These are phyloP conservation scores for Sebastes oblongus DNA, from an alignment of 2,797 vertebrate genomes.

Conservation along the genomic window DNA sequence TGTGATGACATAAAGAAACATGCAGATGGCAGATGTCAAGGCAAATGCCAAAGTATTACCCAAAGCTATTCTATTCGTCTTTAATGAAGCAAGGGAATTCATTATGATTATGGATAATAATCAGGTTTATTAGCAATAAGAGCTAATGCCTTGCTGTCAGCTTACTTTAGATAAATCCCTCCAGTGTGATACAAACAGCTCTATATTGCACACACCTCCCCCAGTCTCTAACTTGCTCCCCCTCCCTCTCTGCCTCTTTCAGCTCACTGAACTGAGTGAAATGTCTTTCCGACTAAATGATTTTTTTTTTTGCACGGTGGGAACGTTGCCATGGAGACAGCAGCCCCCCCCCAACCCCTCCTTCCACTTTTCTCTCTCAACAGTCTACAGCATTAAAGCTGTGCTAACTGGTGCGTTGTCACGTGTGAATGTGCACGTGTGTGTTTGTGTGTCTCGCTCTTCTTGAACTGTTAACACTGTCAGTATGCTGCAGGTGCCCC, in stretches of 20 bases:
- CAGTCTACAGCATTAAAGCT: slow-evolving; percentile 57
- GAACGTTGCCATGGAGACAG: slow-evolving; percentile 85
- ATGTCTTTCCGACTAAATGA: slow-evolving; percentile 84
- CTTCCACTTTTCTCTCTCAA: slow-evolving; percentile 39
- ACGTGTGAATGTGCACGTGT: slow-evolving; percentile 15
- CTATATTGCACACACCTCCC: slow-evolving; percentile 46
- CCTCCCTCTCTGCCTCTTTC: slow-evolving; percentile 72
- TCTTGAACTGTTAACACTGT: slow-evolving; percentile 52
- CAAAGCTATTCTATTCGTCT: slow-evolving; percentile 35
- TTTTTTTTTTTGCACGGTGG: slow-evolving; percentile 78
- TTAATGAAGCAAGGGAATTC: slow-evolving; percentile 42
- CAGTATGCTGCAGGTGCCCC: slow-evolving; percentile 63
- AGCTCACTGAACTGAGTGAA: slow-evolving; percentile 83
- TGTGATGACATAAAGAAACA: background rate
- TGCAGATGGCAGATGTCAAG: background rate
- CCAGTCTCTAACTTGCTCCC: slow-evolving; percentile 41
- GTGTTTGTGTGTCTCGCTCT: slow-evolving; percentile 22
- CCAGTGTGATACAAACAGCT: slow-evolving; percentile 62
- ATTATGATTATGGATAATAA: slow-evolving; percentile 51
- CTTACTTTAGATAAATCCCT: slow-evolving; percentile 55
- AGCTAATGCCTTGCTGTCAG: slow-evolving; percentile 51
- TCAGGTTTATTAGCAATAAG: slow-evolving; percentile 53
- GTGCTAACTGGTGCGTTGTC: slow-evolving; percentile 67
- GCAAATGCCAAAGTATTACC: slow-evolving; percentile 20
- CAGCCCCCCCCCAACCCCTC: slow-evolving; percentile 23